Evolutionary conservation across 1,140 invertebrate species (phyloP), one percentile per base, ranked within the genome.

Genomic region (Magallana angulata): DNA sequence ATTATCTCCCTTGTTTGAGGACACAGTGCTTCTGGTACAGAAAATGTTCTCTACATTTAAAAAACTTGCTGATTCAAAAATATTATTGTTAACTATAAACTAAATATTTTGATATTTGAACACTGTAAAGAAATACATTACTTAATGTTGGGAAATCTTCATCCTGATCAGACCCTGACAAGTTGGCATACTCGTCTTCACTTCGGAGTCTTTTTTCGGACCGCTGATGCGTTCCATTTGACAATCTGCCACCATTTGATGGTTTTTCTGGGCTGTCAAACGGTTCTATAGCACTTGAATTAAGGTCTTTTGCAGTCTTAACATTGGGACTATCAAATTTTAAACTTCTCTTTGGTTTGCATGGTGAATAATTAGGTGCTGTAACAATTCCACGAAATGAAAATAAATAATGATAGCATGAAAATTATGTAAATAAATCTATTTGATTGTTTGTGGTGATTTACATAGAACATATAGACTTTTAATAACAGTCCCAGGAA

Each of bases 301-400:
- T 82, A 14, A 57, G 12, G 81, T 84, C 68, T 76, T 76, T 76
- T 5, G n/a, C 24, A 80, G 18, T 2, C 16, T 71, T 87, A 16
- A 56, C 57, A n/a, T 89, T 89, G 16, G 91, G 89, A 36, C 87
- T 90, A 48, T 87, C 81, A 80, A 91, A 91, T 62, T 85, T 82
- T 12, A 91, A 62, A 62, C 87, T 87, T 48, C 87, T 87, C 80
- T 91, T 91, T 82, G 90, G 86, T 57, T 90, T 90, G 57, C 85
- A 87, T 30, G 82, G 82, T 16, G 68, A 68, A 76, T 86, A 76
- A 7, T 57, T n/a, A 80, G 87, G 87, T 82, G 85, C 85, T 87
- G 87, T 16, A 87, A 82, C 36, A 48, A 48, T 48, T 48, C 3
- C 2, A 48, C 0, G 36, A 48, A 48, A 48, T 48, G 5, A 48